A percentile compares a stretch with the other conserved stretches of the same genome.
Conservation (phyloP, 2,113 vertebrate species). For the Anoura caudifer region DNA sequence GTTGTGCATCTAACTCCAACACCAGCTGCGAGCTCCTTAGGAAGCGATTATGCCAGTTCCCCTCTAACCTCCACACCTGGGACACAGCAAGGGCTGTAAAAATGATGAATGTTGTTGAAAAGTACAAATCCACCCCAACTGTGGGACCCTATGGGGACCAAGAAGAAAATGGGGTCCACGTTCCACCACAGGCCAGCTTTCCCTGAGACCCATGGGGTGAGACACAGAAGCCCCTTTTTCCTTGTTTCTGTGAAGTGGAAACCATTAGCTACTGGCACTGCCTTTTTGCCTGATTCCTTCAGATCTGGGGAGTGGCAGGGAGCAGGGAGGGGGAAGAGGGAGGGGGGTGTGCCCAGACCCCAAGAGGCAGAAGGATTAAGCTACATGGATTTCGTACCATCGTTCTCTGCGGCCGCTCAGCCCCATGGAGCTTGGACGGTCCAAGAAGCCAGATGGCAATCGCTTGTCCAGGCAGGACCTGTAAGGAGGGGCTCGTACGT, state of each 20-base stretch:
- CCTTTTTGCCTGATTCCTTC: neutral
- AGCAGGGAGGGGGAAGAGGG: no score
- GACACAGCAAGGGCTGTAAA: neutral
- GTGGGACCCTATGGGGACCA: neutral
- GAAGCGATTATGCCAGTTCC: neutral
- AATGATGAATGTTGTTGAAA: neutral
- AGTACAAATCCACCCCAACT: neutral
- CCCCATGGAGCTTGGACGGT: neutral
- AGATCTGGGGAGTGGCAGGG: neutral
- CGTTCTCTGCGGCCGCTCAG: neutral
- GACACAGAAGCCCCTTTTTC: neutral
- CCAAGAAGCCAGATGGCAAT: neutral
- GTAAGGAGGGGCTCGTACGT: rapidly evolving
- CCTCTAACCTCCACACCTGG: neutral
- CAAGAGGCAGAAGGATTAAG: neutral
- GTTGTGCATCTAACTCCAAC: neutral
- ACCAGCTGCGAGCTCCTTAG: neutral
- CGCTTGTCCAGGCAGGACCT: neutral
- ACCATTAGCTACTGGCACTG: rapidly evolving
- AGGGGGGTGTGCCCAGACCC: neutral
- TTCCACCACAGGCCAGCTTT: neutral
- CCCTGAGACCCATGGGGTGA: neutral
- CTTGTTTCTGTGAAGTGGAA: neutral
- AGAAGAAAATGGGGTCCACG: neutral
- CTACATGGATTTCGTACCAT: neutral